phyloP scores from a whole-genome alignment of 2,888 invertebrate species.

The Lacanobia oleracea region DNA sequence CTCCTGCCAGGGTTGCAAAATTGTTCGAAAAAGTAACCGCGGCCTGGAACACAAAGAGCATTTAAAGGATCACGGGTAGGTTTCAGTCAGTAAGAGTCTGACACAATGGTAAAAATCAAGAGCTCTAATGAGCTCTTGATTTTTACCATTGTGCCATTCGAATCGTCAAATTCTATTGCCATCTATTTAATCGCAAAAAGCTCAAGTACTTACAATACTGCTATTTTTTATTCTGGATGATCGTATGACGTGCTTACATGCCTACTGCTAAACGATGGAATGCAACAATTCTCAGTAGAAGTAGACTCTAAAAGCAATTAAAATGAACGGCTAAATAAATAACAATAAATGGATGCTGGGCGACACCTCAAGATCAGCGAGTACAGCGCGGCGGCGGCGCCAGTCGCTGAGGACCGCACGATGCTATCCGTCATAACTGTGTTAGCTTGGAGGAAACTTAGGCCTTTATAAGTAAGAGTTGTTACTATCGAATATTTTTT shows the following conservation, averaged over 20 bases:
- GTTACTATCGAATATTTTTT: background rate
- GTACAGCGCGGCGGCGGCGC: constrained; percentile 49
- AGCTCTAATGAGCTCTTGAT: too few relatives aligned
- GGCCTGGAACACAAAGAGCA: too few relatives aligned
- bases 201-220: background rate
- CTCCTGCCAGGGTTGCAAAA: too few relatives aligned
- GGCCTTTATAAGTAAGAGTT: background rate
- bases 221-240: background rate
- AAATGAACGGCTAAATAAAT: constrained; percentile 55
- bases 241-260: too few relatives aligned
- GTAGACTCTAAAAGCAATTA: constrained; percentile 54
- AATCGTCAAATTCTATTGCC: background rate
- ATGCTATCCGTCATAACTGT: constrained; percentile 10
- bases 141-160: background rate
- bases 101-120: too few relatives aligned
- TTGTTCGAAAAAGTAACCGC: too few relatives aligned
- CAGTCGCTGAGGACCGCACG: constrained; percentile 11
- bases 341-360: constrained; percentile 55
- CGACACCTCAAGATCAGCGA: constrained; percentile 66
- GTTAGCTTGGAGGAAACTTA: constrained; percentile 1
- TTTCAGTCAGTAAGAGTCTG: too few relatives aligned
- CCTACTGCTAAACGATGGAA: constrained; percentile 35
- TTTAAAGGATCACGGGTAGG: too few relatives aligned
- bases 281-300: constrained; percentile 49
- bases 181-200: background rate